These are phyloP conservation scores for Corynorhinus townsendii DNA, from an alignment of 2,113 vertebrate species.

Conservation along the genomic window DNA sequence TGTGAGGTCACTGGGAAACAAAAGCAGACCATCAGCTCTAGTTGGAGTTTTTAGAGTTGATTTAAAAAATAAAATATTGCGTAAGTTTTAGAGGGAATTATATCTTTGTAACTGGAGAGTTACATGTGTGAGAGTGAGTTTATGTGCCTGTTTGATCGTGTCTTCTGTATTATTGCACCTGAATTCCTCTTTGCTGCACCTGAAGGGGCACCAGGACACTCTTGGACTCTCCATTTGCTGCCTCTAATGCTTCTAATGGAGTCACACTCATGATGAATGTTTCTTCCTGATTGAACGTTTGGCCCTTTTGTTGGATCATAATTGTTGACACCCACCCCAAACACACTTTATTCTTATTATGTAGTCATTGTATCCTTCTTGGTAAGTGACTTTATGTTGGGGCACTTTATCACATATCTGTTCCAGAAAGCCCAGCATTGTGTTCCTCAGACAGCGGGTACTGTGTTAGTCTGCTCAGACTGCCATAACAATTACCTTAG, in stretches of 20 bases:
- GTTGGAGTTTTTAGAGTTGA: conserved; percentile 31
- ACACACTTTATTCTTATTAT: not conserved
- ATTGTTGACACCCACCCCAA: not conserved
- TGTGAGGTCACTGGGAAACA: conserved; percentile 78
- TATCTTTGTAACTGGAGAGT: not conserved
- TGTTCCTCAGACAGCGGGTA: not conserved
- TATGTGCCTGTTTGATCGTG: not conserved
- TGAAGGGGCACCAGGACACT: not conserved
- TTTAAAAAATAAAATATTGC: not conserved
- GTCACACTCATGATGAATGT: not conserved
- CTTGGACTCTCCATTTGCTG: not conserved
- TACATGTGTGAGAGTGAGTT: not conserved
- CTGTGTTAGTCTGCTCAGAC: not conserved
- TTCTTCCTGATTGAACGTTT: not conserved
- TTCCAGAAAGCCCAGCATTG: not conserved
- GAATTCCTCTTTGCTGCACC: not conserved
- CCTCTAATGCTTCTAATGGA: not conserved
- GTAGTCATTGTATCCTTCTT: not conserved
- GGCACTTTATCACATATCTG: not conserved
- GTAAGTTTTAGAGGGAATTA: not conserved
- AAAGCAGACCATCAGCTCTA: conserved; percentile 65
- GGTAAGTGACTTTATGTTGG: not conserved
- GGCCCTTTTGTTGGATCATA: not conserved
- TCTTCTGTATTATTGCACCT: not conserved
- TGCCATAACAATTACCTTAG: not conserved